Conservation (phyloP, 1,140 invertebrate species). For the Melipona quadrifasciata region DNA sequence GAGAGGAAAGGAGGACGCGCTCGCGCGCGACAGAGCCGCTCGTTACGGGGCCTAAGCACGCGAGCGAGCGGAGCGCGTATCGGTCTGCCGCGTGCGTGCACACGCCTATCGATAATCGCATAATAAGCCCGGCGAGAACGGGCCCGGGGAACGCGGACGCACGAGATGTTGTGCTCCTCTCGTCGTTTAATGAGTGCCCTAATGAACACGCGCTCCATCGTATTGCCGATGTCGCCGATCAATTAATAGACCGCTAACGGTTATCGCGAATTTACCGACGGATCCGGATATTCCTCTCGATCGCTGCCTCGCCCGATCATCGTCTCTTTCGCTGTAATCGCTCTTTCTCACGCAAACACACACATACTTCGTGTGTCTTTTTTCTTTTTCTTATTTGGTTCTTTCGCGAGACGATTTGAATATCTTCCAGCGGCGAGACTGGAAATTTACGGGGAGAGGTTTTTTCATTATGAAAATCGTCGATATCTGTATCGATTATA, state of each 20-base stretch:
- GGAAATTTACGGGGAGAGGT: neutral
- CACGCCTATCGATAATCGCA: constrained; percentile 22
- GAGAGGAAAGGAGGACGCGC: neutral
- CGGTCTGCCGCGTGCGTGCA: neutral
- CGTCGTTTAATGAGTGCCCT: constrained; percentile 35
- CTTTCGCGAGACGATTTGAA: neutral
- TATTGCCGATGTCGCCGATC: constrained; percentile 43
- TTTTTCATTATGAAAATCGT: too few relatives aligned
- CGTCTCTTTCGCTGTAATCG: constrained; percentile 23
- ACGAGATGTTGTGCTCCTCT: neutral
- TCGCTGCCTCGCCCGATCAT: neutral
- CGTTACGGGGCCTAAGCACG: constrained; percentile 9
- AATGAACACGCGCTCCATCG: constrained; percentile 41
- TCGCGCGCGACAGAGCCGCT: neutral
- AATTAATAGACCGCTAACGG: constrained; percentile 51
- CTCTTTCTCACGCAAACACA: constrained; percentile 4
- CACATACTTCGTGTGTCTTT: too few relatives aligned
- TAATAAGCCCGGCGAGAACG: constrained; percentile 32
- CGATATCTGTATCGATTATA: too few relatives aligned
- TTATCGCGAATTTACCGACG: constrained; percentile 47
- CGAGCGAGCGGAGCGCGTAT: neutral
- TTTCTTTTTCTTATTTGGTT: neutral
- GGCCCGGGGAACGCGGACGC: constrained; percentile 1
- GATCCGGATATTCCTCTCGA: constrained; percentile 33
- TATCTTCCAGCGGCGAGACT: neutral